Evolutionary conservation across 2,888 invertebrate species (phyloP), one percentile per base, ranked within the genome.

Genomic region (Microdon myrmicae): DNA sequence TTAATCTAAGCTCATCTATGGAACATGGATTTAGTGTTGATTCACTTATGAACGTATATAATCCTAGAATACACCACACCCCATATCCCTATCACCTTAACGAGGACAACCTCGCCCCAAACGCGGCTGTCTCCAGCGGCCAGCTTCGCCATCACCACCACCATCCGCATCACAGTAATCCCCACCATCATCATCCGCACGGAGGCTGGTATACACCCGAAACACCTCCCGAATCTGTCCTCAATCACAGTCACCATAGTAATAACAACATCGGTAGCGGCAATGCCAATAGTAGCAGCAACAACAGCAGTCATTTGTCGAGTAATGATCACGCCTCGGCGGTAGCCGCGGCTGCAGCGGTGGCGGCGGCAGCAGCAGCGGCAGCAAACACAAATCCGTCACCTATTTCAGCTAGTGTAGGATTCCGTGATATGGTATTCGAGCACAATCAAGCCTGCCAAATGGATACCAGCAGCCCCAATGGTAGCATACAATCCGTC

Each of bases 151-250:
- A 79, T 67, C 75, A 71, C 7, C 75, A 76, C 48, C 77, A 77
- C 3, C 78, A 72, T 7, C 74, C 13, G 71, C 77, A 6, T 73
- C 77, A 20, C 75, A 77, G 55, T 73, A 75, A 68, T 71, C 72
- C 49, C 71, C 75, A 76, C 2, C 76, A 76, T 54, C 77, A 77
- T 5, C 77, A 77, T 10, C 72, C 77, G 10, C 80, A 80, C 58
- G 79, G 79, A 2, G 79, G 80, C 35, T 80, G 80, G 80, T 80
- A 80, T 61, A 78, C 80, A 7, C 80, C 80, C 8, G 80, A 80
- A 68, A 80, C 80, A 37, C 79, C 80, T 43, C 80, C 80, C 32
- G 68, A 67, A 54, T 56, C 56, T 26, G 61, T 71, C 53, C 68
- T 69, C 41, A 71, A 72, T 39, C 67, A 73, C 41, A 71, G 58